Evolutionary conservation across 2,888 invertebrate genomes (phyloP), one percentile per base, ranked within the genome.

Genomic region (Amiota mariae): DNA sequence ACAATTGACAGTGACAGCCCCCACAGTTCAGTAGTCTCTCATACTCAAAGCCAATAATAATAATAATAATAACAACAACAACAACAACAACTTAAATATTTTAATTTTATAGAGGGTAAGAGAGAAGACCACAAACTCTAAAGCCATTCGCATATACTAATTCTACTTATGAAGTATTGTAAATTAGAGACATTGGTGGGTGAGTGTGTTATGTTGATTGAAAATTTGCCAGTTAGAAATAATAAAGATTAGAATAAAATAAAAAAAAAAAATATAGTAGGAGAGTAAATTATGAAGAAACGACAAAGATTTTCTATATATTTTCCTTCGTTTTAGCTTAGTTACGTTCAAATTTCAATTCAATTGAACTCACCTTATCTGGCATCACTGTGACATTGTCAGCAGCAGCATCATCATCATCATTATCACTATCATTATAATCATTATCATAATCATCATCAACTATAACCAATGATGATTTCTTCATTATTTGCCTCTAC

Each of bases 141-240:
- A 11, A 1, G 15, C 57, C n/a, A 75, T 72, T 72, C 24, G 64
- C 67, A 11, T 2, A 36, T 6, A 6, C 6, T 36, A 36, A 2
- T 36, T 6, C 36, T 6, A 36, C 36, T 36, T 36, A 36, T 6
- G 2, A 36, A 36, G 36, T 36, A 36, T 6, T 36, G 6, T 36
- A 36, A 24, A 6, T 36, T 4, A 36, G n/a, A 59, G 24, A 46
- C 59, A 63, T 51, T 70, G 68, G 72, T 74, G 75, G 73, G 36
- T 36, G 79, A 12, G 13, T 12, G 24, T 63, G 20, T 63, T 13
- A 15, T 59, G 66, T 83, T 83, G 83, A 83, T 83, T 83, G 83
- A 85, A 85, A 83, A 83, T 83, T 83, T 85, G 83, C 83, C 83
- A 83, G 85, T 83, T 83, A 83, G 83, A 83, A 83, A 83, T 83